These are phyloP conservation scores for Oreochromis tanganicae DNA, from an alignment of 2,113 vertebrate genomes.

Conservation along the genomic window DNA sequence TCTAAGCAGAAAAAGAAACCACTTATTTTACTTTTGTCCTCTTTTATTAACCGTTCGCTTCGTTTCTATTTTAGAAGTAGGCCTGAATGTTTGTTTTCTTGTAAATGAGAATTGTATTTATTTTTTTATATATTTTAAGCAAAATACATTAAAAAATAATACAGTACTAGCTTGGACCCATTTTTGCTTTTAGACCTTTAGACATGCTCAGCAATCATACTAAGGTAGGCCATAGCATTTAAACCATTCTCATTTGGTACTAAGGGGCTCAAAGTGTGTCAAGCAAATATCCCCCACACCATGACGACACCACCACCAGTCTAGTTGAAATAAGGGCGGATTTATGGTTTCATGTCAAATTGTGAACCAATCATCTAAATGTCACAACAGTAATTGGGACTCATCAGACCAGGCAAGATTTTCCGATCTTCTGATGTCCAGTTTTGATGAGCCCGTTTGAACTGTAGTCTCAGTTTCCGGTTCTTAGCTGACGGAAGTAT, in stretches of 20 bases:
- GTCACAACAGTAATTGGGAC: background rate
- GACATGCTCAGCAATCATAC: background rate
- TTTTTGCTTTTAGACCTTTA: background rate
- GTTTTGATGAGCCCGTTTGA: background rate
- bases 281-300: background rate
- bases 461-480: background rate
- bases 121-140: background rate
- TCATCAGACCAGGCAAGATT: background rate
- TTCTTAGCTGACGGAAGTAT: background rate
- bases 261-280: background rate
- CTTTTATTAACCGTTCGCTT: background rate
- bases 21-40: background rate
- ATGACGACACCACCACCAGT: background rate
- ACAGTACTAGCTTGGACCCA: fast-evolving
- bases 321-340: background rate
- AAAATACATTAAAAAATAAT: fast-evolving
- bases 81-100: background rate
- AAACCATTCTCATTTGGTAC: background rate
- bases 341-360: fast-evolving
- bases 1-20: background rate
- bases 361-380: background rate
- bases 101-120: background rate
- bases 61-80: background rate
- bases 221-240: background rate
- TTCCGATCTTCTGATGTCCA: fast-evolving